Evolutionary conservation across 30 jellyfish, hydroid and myxozoan species (phyloP), one percentile per base, ranked within the genome.

Genomic region (Hydractinia echinata): DNA sequence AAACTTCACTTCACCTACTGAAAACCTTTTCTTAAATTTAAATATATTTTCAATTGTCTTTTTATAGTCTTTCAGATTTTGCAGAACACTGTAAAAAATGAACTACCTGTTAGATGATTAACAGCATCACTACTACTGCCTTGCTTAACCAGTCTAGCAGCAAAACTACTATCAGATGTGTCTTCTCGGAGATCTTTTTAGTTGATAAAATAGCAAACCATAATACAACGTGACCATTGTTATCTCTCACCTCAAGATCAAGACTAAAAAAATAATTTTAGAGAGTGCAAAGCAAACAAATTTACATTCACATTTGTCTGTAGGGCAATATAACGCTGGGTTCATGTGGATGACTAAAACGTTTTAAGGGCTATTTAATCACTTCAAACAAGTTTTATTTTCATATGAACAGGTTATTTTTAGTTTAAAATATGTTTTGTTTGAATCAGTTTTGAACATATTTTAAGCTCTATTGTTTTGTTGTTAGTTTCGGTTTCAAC

Each of bases 71-170:
- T 30, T 30, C 44, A 30, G 44, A 30, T 2, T 30, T 30, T 30
- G 44, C 44, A 30, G 44, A 30, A 30, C 44, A 30, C 2, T 30
- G 20, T 13, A 60, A 6, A 7, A 66, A 1, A 7, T 6, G 15
- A 30, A 30, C 50, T 51, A 91, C 97, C 97, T 66, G 97, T 39
- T 13, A 91, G 61, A 48, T 88, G 96, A 80, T 91, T 91, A 54
- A 91, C 88, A 15, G 97, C 97, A 86, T 91, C 95, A 14, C 96
- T 92, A 79, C 95, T 91, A 79, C 97, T 91, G 11, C 97, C 97
- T 18, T 84, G 68, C 61, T 91, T 86, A 53, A 91, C 95, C 15
- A 91, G 87, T 67, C 90, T 85, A 13, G 96, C 89, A 3, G 97
- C 96, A 61, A 67, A 91, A 67, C 90, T 80, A 48, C 91, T 60